A percentile compares a stretch with the other conserved stretches of the same genome.
Conservation (phyloP, 2,113 vertebrate species). For the Candoia aspera region DNA sequence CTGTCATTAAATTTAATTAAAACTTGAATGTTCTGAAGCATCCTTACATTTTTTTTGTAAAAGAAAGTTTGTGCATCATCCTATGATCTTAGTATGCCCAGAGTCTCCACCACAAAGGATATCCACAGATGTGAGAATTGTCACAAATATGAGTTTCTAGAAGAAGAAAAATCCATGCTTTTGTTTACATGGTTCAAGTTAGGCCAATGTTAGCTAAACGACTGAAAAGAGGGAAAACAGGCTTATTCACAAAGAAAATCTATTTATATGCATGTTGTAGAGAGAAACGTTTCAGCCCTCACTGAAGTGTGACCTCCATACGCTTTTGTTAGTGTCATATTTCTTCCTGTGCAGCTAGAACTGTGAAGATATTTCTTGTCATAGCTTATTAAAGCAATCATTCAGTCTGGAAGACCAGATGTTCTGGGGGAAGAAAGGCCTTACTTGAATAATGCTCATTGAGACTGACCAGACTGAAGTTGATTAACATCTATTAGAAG, state of each 20-base stretch:
- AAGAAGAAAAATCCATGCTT: neutral
- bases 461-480: slow-evolving; percentile 27
- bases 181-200: slow-evolving; percentile 26
- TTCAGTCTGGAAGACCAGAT: slow-evolving; percentile 44
- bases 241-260: slow-evolving; percentile 14
- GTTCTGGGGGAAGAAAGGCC: slow-evolving; percentile 30
- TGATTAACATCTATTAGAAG: slow-evolving; percentile 27
- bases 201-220: slow-evolving; percentile 22
- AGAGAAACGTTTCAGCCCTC: slow-evolving; percentile 32
- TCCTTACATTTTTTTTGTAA: neutral
- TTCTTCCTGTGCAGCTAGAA: slow-evolving; percentile 32
- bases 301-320: neutral
- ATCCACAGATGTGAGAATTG: neutral
- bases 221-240: neutral
- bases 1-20: neutral
- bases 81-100: slow-evolving; percentile 11
- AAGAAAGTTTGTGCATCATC: slow-evolving; percentile 4
- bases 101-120: neutral
- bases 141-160: slow-evolving; percentile 31
- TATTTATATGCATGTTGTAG: neutral
- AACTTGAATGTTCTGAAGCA: neutral
- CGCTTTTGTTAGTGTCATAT: slow-evolving; percentile 32
- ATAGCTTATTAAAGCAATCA: slow-evolving; percentile 45
- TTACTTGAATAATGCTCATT: slow-evolving; percentile 18
- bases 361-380: slow-evolving; percentile 41